Base-by-base conservation (phyloP, 2,113 vertebrate genomes). In the Xiphias gladius region DNA sequence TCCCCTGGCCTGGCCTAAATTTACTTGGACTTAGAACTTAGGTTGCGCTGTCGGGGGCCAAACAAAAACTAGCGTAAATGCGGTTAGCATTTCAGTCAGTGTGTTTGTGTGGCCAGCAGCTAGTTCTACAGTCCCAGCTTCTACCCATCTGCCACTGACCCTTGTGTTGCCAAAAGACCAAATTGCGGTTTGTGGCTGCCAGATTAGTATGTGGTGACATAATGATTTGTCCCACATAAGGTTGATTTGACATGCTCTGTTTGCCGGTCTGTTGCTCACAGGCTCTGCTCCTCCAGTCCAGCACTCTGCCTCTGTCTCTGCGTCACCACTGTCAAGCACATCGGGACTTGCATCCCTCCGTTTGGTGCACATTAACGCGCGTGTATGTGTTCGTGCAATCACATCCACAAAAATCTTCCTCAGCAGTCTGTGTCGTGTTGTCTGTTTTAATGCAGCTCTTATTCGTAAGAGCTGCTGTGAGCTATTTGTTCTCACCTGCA, bases 401-500 rank as follows among this genome's bases (percentile, higher is more conserved):
- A 22, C 39, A 46, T 37, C 22, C 67, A 16, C 16, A 48, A 13
- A 82, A 46, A 28, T 43, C 50, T 28, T 65, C 76, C 59, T n/a
- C 41, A 26, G 65, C 76, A 73, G 28, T 58, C 16, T 68, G 37
- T 78, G 50, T 82, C 70, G 39, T 30, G 64, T 67, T 81, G 71
- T 83, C 71, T 82, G 26, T 68, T 88, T 80, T 75, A 71, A 80
- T 50, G 81, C 84, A 41, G 50, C 32, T 75, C 82, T 89, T 81
- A 76, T 50, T 71, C 76, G 43, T 72, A 87, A 24, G n/a, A n/a
- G 64, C 48, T 78, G 58, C 77, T 83, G 87, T n/a, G n/a, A n/a
- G n/a, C n/a, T n/a, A n/a, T 88, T 93, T 92, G 86, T 85, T 91
- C 82, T 92, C 88, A 92, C 90, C 89, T 87, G 82, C 86, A 90